These are phyloP conservation scores for Escarpia spicata DNA, from an alignment of 2,888 invertebrate genomes.

Conservation along the genomic window DNA sequence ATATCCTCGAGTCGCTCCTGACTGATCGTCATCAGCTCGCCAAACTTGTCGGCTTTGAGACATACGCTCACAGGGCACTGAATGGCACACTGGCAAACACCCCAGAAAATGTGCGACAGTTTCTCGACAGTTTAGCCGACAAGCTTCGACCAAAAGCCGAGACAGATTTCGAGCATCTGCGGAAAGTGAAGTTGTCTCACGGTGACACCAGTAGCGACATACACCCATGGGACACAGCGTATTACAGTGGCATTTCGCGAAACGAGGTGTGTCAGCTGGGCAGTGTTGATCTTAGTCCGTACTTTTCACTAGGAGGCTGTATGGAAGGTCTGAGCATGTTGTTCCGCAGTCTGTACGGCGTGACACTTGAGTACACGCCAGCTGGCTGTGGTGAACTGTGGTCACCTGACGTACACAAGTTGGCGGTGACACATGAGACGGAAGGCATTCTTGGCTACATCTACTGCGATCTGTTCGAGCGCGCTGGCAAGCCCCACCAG, in stretches of 20 bases:
- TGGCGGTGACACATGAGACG: conserved; percentile 81
- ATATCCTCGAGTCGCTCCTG: conserved; percentile 78
- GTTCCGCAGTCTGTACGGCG: conserved; percentile 80
- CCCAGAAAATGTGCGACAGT: conserved; percentile 77
- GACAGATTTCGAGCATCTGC: conserved; percentile 78
- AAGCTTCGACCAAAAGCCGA: conserved; percentile 75
- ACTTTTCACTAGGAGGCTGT: conserved; percentile 89
- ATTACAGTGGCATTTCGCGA: conserved; percentile 71
- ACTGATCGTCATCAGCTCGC: conserved; percentile 83
- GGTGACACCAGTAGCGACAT: conserved; percentile 48
- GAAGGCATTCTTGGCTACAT: conserved; percentile 90
- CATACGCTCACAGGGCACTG: conserved; percentile 89
- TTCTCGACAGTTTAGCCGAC: conserved; percentile 80
- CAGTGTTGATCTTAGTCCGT: conserved; percentile 71
- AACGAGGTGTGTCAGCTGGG: conserved; percentile 49
- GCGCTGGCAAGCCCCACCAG: conserved; percentile 86
- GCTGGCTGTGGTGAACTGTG: conserved; percentile 85
- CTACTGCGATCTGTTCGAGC: conserved; percentile 95
- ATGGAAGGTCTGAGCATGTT: conserved; percentile 96
- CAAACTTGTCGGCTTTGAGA: conserved; percentile 85
- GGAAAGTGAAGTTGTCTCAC: conserved; percentile 74
- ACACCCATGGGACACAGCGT: conserved; percentile 86
- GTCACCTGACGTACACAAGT: conserved; percentile 88
- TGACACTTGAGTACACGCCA: conserved; percentile 79
- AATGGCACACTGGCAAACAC: conserved; percentile 26